Evolutionary conservation across 2,888 invertebrate genomes (phyloP).

Genomic region (Dioctria rufipes): DNA sequence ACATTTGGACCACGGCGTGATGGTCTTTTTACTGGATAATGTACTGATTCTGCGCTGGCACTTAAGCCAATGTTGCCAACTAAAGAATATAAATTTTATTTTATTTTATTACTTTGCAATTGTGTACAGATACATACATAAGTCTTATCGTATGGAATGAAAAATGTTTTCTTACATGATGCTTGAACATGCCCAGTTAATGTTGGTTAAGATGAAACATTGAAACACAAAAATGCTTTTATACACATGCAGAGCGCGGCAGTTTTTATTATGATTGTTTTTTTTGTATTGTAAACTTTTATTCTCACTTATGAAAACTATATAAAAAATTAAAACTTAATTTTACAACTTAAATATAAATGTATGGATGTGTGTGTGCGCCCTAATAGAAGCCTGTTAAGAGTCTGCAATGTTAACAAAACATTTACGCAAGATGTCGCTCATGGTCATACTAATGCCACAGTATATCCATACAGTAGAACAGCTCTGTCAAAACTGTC

Average conservation of each 20-base stretch:
- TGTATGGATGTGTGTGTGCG: too few species aligned
- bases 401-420: too few species aligned
- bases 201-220: constrained; percentile 41
- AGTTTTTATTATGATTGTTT: too few species aligned
- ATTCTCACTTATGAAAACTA: too few species aligned
- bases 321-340: too few species aligned
- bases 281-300: too few species aligned
- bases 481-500: too few species aligned
- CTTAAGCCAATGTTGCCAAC: constrained; percentile 76
- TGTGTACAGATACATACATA: background rate
- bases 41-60: constrained; percentile 77
- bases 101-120: constrained; percentile 21
- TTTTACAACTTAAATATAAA: too few species aligned
- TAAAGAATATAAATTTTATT: constrained; percentile 62
- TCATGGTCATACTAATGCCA: too few species aligned
- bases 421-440: too few species aligned
- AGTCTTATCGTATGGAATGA: constrained; percentile 19
- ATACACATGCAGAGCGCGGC: constrained; percentile 18
- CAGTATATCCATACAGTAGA: too few species aligned
- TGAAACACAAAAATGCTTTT: constrained; percentile 16
- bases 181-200: constrained; percentile 19
- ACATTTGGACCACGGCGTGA: constrained; percentile 73
- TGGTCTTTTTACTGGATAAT: constrained; percentile 75
- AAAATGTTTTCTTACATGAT: constrained; percentile 31
- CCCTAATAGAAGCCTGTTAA: too few species aligned